These are phyloP conservation scores for Magallana ariakensis DNA, from an alignment of 1,140 invertebrate species.

Conservation along the genomic window DNA sequence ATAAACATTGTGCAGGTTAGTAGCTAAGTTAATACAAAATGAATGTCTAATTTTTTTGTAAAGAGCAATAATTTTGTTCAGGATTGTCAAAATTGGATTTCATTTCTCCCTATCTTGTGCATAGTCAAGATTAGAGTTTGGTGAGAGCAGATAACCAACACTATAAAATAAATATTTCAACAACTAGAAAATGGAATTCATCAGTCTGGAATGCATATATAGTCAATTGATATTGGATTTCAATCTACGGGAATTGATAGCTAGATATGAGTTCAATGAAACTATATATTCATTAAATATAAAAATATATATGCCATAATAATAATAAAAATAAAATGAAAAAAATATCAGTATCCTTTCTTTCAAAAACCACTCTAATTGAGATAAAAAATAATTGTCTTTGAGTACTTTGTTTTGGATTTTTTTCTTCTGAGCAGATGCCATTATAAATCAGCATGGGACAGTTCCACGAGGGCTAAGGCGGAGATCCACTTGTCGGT, in stretches of 20 bases:
- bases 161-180: not conserved
- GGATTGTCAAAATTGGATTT: too few species aligned
- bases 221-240: not conserved
- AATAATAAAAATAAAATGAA: slow-evolving; percentile 20
- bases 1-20: too few species aligned
- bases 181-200: slow-evolving; percentile 17
- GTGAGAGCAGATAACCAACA: not conserved
- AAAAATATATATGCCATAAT: slow-evolving; percentile 33
- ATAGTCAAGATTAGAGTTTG: not conserved
- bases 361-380: slow-evolving; percentile 10
- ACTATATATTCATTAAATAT: slow-evolving; percentile 21
- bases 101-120: not conserved
- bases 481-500: slow-evolving; percentile 59
- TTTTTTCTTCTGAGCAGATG: slow-evolving; percentile 10
- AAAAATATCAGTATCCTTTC: slow-evolving; percentile 35
- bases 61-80: too few species aligned
- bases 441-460: slow-evolving; percentile 44
- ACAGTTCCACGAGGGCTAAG: slow-evolving; percentile 53
- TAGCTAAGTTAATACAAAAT: too few species aligned
- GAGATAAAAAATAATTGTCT: slow-evolving; percentile 30
- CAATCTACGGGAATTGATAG: not conserved
- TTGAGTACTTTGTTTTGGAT: slow-evolving; percentile 31
- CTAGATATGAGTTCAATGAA: not conserved
- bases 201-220: slow-evolving; percentile 3
- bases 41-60: too few species aligned